A percentile compares a stretch with the other conserved stretches of the same genome.
These are phyloP conservation scores for Nipponia nippon DNA, from an alignment of 2,113 vertebrate species.

Conservation along the genomic window DNA sequence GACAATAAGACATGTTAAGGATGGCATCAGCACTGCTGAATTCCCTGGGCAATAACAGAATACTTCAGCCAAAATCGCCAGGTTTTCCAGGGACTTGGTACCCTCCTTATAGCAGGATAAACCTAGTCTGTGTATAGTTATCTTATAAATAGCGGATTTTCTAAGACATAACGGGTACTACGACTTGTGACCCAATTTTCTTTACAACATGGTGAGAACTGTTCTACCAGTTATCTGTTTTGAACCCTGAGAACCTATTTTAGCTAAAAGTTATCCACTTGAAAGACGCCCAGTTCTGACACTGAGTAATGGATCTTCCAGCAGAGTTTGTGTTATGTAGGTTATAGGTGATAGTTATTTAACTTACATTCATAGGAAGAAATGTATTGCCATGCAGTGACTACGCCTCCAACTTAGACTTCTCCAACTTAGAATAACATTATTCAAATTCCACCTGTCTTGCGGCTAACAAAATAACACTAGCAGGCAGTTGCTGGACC, in stretches of 20 bases:
- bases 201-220: background rate
- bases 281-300: background rate
- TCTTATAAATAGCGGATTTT: background rate
- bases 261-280: background rate
- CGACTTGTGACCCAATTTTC: background rate
- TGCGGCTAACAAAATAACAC: background rate
- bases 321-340: background rate
- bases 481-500: accelerated
- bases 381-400: background rate
- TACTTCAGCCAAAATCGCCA: background rate
- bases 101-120: background rate
- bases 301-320: background rate
- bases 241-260: background rate
- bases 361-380: background rate
- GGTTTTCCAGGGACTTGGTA: background rate
- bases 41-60: background rate
- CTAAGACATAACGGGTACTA: background rate
- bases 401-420: background rate
- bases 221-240: background rate
- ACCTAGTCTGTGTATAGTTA: background rate
- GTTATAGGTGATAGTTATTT: background rate
- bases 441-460: background rate
- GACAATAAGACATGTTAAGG: background rate
- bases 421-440: background rate
- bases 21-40: background rate